phyloP scores from a whole-genome alignment of 2,888 invertebrate species.

The Geophilus truncorum region DNA sequence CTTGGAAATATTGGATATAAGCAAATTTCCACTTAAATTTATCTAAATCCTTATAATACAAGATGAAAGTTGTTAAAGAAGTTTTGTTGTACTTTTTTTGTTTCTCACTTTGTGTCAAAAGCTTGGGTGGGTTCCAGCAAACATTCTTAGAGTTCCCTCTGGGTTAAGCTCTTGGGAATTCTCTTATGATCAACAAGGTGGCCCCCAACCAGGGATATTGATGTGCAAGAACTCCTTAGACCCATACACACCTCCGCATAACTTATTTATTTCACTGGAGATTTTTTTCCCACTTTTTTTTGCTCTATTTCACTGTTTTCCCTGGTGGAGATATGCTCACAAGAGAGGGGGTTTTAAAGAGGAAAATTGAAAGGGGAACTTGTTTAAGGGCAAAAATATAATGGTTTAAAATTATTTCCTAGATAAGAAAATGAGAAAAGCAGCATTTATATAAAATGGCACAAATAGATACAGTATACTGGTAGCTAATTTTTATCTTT shows the following conservation, averaged over 20 bases:
- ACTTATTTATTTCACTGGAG: conserved; percentile 23
- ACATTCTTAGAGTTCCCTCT: not conserved
- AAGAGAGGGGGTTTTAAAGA: not conserved
- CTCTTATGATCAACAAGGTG: conserved; percentile 25
- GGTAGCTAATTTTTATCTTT: no score
- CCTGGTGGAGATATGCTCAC: conserved; percentile 1
- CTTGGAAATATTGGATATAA: not conserved
- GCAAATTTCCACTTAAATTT: not conserved
- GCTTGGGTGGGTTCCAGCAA: conserved; percentile 20
- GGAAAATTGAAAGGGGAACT: not conserved
- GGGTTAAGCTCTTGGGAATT: conserved; percentile 13
- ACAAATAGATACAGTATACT: no score
- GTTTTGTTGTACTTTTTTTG: not conserved
- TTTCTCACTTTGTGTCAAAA: not conserved
- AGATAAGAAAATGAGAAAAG: no score
- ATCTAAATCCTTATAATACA: not conserved
- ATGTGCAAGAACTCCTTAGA: conserved; percentile 23
- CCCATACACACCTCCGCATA: conserved; percentile 10
- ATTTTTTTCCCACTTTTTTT: conserved; percentile 4
- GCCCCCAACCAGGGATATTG: conserved; percentile 7
- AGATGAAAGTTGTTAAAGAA: not conserved
- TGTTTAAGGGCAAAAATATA: not conserved
- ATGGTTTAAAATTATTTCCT: not conserved
- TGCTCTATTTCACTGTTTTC: not conserved
- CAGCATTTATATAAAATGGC: no score